Evolutionary conservation across 92 coral and sea anemone species (phyloP), one percentile per base, ranked within the genome.

Genomic region (Actinostola sp.): DNA sequence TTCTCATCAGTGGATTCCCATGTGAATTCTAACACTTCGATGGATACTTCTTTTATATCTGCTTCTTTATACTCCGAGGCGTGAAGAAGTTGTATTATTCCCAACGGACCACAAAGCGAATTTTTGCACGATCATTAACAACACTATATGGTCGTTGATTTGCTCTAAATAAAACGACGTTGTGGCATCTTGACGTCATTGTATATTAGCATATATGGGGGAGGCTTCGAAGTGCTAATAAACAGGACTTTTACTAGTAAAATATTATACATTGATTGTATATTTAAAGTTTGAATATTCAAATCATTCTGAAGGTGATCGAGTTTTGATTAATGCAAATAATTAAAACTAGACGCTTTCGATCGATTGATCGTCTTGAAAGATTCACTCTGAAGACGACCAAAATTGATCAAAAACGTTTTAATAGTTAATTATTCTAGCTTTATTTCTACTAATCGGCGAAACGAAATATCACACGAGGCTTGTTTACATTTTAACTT

Each of bases 1-100:
- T 58, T 59, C 16, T 11, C 27, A 30, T 50, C 0, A 68, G n/a
- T 11, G 31, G 59, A 68, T 6, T 68, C 63, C 49, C 46, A 31
- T 33, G 61, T n/a, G 74, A 64, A 24, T 66, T 66, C 58, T 24
- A 45, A 30, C 72, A 66, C 58, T 30, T 66, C 30, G 50, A 38
- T 9, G 15, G 28, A 26, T 66, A 27, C 39, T 16, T 68, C 32
- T 68, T 51, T n/a, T n/a, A n/a, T n/a, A n/a, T n/a, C n/a, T n/a
- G n/a, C n/a, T n/a, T n/a, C n/a, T 32, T 57, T 13, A 6, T 6
- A 46, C 3, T 57, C 11, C 20, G 2, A 57, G 63, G 63, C 28
- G 63, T 27, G 2, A 57, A 14, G 29, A 30, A 27, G 12, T 2
- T 17, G 26, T 28, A 30, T 27, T 57, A 57, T 57, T 57, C 63